phyloP scores from a whole-genome alignment of 2,797 vertebrate species.

The Silurus aristotelis region DNA sequence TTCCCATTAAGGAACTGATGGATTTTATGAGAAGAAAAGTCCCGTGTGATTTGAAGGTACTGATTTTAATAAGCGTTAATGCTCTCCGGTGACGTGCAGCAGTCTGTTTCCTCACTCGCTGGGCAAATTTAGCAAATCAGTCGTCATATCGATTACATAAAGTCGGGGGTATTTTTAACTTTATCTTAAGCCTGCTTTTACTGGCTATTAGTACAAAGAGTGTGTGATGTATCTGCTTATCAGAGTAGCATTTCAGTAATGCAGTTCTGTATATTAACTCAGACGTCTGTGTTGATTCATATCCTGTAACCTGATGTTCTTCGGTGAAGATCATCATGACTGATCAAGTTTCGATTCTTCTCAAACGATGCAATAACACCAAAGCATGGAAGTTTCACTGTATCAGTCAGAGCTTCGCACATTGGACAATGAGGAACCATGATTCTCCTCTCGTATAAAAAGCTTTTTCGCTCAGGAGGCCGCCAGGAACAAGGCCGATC shows the following conservation, averaged over 20 bases:
- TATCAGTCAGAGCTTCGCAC: constrained; percentile 10
- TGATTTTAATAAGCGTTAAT: constrained; percentile 34
- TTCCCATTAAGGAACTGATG: neutral
- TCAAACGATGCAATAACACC: neutral
- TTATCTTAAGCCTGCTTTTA: constrained; percentile 32
- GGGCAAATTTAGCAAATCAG: constrained; percentile 27
- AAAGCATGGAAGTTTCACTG: neutral
- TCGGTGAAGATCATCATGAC: neutral
- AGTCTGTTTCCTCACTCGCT: constrained; percentile 24
- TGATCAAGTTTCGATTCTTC: neutral
- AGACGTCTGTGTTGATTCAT: neutral
- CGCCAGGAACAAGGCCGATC: constrained; percentile 10
- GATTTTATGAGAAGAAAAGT: constrained; percentile 14
- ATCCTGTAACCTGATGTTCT: neutral
- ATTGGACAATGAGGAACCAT: constrained; percentile 12
- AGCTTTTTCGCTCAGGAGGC: constrained; percentile 27
- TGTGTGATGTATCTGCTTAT: neutral
- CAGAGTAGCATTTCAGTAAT: neutral
- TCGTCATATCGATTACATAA: constrained; percentile 38
- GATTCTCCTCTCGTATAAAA: constrained; percentile 18
- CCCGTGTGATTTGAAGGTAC: neutral
- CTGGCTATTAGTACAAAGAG: constrained; percentile 11
- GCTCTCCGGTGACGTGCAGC: constrained; percentile 5
- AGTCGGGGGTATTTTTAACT: constrained; percentile 14
- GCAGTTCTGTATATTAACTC: neutral